Evolutionary conservation across 1,140 invertebrate genomes (phyloP).

Genomic region (Drosophila sturtevanti): DNA sequence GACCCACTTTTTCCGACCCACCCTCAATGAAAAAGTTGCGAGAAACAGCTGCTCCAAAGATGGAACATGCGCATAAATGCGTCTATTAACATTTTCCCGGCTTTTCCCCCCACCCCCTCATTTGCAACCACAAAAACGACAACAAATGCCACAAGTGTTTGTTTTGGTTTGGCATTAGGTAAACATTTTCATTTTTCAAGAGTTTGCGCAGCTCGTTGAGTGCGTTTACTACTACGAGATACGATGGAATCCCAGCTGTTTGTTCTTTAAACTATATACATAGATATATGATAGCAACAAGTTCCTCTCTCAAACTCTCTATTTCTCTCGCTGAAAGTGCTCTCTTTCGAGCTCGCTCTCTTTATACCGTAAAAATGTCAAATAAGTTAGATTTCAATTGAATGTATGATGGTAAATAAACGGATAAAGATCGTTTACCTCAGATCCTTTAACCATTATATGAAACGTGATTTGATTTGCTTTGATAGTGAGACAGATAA

Average conservation of each 20-base stretch:
- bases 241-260: constrained; percentile 47
- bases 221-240: constrained; percentile 39
- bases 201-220: constrained; percentile 68
- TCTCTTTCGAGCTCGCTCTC: not conserved
- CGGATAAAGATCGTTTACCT: no score
- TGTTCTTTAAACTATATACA: not conserved
- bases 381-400: no score
- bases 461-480: no score
- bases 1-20: constrained; percentile 67
- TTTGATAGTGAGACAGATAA: no score
- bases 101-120: constrained; percentile 7
- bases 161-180: constrained; percentile 57
- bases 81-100: constrained; percentile 39
- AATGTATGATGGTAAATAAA: no score
- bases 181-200: constrained; percentile 63
- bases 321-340: not conserved
- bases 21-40: constrained; percentile 33
- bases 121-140: not conserved
- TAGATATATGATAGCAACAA: constrained; percentile 43
- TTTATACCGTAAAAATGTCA: not conserved
- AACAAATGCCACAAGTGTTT: constrained; percentile 64
- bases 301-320: constrained; percentile 16
- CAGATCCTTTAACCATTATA: no score
- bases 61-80: constrained; percentile 68
- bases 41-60: constrained; percentile 59